Percentiles rank a stretch among this genome's conserved stretches.
Conservation (phyloP, 2,888 invertebrate species). For the Tanypteryx hageni region DNA sequence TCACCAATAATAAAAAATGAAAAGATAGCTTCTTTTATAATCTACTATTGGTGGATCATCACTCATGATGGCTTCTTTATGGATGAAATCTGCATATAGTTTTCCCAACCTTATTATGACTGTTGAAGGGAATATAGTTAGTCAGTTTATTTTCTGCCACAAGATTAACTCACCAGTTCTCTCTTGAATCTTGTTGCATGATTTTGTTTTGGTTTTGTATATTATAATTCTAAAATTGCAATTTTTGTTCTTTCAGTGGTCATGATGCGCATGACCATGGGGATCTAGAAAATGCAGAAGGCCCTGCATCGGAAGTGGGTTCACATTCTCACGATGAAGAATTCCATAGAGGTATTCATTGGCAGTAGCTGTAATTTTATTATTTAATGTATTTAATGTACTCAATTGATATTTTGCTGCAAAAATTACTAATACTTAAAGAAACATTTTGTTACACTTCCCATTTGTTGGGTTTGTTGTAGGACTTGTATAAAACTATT, state of each 20-base stretch:
- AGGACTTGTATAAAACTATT: too few relatives aligned
- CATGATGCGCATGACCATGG: slow-evolving; percentile 72
- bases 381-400: neutral
- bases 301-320: slow-evolving; percentile 75
- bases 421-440: neutral
- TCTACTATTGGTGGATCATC: too few relatives aligned
- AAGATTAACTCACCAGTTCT: neutral
- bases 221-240: too few relatives aligned
- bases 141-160: neutral
- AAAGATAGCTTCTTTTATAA: too few relatives aligned
- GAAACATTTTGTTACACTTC: too few relatives aligned
- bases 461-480: too few relatives aligned
- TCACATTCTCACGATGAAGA: slow-evolving; percentile 80
- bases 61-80: too few relatives aligned
- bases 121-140: too few relatives aligned
- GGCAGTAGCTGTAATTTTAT: neutral
- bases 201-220: neutral
- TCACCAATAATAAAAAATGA: too few relatives aligned
- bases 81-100: too few relatives aligned
- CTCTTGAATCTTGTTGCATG: neutral
- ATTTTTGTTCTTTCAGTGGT: slow-evolving; percentile 24
- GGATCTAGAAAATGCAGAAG: slow-evolving; percentile 72
- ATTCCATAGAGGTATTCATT: slow-evolving; percentile 78
- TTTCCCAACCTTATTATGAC: too few relatives aligned
- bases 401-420: neutral